Conservation (phyloP, 2,888 invertebrate species). For the Troglohyphantes excavatus region DNA sequence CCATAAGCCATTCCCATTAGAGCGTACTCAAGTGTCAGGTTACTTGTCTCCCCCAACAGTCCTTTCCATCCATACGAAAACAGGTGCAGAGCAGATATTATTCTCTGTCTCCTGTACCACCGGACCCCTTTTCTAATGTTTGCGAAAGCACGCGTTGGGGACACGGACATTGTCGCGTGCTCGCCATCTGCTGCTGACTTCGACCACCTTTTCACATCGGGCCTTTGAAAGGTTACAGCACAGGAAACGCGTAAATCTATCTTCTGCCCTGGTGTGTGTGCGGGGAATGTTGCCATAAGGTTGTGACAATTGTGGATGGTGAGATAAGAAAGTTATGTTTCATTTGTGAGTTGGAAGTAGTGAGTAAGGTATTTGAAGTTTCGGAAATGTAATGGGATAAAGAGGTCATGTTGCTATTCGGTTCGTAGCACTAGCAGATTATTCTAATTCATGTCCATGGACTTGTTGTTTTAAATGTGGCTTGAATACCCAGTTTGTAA, state of each 20-base stretch:
- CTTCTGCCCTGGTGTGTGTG: neutral
- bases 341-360: neutral
- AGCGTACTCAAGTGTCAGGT: constrained; percentile 19
- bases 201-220: neutral
- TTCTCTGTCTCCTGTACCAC: constrained; percentile 1
- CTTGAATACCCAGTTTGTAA: too few relatives aligned
- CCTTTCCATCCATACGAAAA: neutral
- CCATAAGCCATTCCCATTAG: constrained; percentile 3
- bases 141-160: constrained; percentile 36
- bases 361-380: neutral
- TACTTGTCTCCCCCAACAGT: neutral
- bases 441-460: too few relatives aligned
- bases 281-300: neutral
- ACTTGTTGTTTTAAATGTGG: too few relatives aligned
- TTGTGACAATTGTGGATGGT: neutral
- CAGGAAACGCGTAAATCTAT: neutral
- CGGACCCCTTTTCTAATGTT: constrained; percentile 16
- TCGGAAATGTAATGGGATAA: too few relatives aligned
- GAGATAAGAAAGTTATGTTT: neutral
- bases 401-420: too few relatives aligned
- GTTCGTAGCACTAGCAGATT: too few relatives aligned
- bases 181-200: constrained; percentile 62
- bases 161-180: constrained; percentile 60
- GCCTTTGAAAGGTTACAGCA: neutral
- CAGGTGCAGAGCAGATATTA: constrained; percentile 8